Conservation (phyloP, 2,888 invertebrate species). For the Bellardia pandia region DNA sequence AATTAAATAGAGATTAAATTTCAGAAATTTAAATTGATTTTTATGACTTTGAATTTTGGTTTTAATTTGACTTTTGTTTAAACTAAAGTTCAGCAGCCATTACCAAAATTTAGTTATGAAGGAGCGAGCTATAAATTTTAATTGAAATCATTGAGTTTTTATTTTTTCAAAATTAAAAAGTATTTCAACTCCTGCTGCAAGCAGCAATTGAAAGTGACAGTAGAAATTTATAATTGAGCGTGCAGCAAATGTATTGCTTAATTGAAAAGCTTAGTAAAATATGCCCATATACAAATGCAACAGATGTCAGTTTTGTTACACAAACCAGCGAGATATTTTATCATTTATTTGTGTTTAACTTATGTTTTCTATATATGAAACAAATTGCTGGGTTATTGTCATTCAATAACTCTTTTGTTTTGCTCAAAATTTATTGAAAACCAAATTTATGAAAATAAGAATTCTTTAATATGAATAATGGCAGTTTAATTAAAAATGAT, state of each 20-base stretch:
- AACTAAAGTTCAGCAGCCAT: too few relatives aligned
- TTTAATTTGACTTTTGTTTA: too few relatives aligned
- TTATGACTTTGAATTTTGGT: too few relatives aligned
- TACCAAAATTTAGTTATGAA: too few relatives aligned
- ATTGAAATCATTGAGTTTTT: constrained; percentile 19
- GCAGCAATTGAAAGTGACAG: constrained; percentile 47
- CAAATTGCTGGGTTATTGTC: background rate
- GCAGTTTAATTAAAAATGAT: constrained; percentile 49
- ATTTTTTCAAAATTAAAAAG: background rate
- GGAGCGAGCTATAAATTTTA: background rate
- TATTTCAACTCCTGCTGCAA: background rate
- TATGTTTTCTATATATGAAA: too few relatives aligned
- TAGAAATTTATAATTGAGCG: constrained; percentile 15
- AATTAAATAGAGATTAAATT: too few relatives aligned
- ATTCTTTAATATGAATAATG: constrained; percentile 7
- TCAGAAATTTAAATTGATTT: too few relatives aligned
- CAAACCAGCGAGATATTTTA: background rate
- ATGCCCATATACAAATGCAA: background rate
- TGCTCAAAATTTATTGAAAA: background rate
- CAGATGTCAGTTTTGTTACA: background rate
- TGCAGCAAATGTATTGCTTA: constrained; percentile 9
- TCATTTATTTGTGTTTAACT: background rate
- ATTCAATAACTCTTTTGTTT: background rate
- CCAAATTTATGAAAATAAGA: constrained; percentile 14
- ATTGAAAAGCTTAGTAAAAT: constrained; percentile 4